These are phyloP conservation scores for Coregonus ussuriensis DNA, from an alignment of 2,797 vertebrate genomes.

Conservation along the genomic window DNA sequence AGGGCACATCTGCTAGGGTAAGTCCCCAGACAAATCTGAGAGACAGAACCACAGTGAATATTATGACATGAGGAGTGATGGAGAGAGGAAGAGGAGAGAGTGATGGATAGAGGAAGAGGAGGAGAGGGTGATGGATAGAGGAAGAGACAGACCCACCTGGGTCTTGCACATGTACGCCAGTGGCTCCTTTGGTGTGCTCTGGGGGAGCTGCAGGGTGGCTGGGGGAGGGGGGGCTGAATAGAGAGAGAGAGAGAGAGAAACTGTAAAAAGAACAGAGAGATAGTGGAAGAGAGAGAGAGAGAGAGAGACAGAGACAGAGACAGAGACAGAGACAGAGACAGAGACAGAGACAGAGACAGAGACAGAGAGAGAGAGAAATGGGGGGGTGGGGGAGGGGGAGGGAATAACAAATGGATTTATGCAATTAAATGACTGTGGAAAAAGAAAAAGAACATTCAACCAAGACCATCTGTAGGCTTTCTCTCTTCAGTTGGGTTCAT, in stretches of 20 bases:
- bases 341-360: not conserved
- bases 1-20: not conserved
- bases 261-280: too few relatives aligned
- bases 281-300: not conserved
- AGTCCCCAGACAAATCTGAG: not conserved
- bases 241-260: not conserved
- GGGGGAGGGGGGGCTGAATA: conserved; percentile 80
- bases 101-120: not conserved
- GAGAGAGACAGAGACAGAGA: too few relatives aligned
- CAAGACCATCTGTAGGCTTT: not conserved
- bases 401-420: not conserved
- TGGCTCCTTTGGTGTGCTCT: conserved; percentile 96
- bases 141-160: conserved; percentile 82
- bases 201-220: conserved; percentile 82
- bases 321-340: not conserved
- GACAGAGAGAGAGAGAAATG: not conserved
- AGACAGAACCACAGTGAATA: not conserved
- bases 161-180: conserved; percentile 95
- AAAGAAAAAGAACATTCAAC: not conserved
- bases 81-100: conserved; percentile 5
- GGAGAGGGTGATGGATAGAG: not conserved
- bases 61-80: not conserved
- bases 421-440: not conserved
- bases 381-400: too few relatives aligned
- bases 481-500: not conserved